phyloP scores from a whole-genome alignment of 2,797 vertebrate species.

The Sebastes diaconus region DNA sequence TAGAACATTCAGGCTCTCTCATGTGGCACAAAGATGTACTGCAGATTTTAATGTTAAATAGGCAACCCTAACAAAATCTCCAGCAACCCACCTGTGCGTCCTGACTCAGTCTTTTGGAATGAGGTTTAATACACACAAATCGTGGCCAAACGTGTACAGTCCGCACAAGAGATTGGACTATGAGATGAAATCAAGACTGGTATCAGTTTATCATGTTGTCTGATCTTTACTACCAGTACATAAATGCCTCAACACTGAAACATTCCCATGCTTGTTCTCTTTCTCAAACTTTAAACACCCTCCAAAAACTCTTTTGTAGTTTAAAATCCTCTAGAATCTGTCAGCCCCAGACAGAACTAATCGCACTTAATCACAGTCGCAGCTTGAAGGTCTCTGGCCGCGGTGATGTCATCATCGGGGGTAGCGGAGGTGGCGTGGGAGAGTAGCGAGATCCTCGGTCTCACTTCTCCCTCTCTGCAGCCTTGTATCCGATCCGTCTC shows the following conservation, averaged over 20 bases:
- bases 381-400: conserved; percentile 68
- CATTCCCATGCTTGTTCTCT: conserved; percentile 40
- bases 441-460: conserved; percentile 68
- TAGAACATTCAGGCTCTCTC: no score
- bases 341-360: conserved; percentile 72
- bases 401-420: conserved; percentile 76
- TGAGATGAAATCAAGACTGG: background rate
- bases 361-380: conserved; percentile 76
- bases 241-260: background rate
- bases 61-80: no score
- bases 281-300: conserved; percentile 57
- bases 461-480: conserved; percentile 69
- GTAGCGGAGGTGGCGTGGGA: conserved; percentile 79
- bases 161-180: background rate
- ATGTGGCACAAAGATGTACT: no score
- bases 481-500: conserved; percentile 48
- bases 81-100: no score
- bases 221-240: background rate
- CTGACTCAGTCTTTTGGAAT: no score
- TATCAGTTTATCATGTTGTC: background rate
- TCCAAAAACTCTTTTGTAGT: conserved; percentile 42
- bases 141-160: no score
- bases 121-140: background rate
- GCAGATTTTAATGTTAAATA: no score
- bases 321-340: conserved; percentile 54